Evolutionary conservation across 2,888 invertebrate genomes (phyloP).

Genomic region (Hirtodrosophila cameraria): DNA sequence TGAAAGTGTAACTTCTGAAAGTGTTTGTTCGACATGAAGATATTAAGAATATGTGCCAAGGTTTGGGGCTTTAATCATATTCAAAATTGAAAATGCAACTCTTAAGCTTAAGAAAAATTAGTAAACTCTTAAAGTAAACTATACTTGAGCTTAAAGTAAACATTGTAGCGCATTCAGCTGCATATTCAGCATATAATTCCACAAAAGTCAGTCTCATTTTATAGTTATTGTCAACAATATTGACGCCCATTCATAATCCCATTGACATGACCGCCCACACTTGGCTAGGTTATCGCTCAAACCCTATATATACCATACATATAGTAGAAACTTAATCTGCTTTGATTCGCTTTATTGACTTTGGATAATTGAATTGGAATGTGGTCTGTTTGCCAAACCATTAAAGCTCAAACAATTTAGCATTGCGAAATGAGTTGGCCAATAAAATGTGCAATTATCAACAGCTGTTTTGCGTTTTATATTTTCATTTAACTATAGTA

Average conservation of each 20-base stretch:
- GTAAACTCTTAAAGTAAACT: no score
- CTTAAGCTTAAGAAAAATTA: no score
- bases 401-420: slow-evolving; percentile 16
- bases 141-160: no score
- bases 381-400: slow-evolving; percentile 16
- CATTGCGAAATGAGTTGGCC: slow-evolving; percentile 1
- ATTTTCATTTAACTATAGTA: not conserved
- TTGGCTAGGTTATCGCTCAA: not conserved
- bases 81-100: no score
- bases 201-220: no score
- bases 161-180: no score
- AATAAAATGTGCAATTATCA: slow-evolving; percentile 37
- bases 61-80: no score
- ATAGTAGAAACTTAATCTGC: slow-evolving; percentile 45
- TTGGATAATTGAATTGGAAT: slow-evolving; percentile 67
- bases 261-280: slow-evolving; percentile 2
- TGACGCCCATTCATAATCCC: slow-evolving; percentile 1
- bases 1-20: not conserved
- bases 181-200: no score
- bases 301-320: not conserved
- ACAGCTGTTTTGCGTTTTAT: not conserved
- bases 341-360: slow-evolving; percentile 56
- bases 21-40: not conserved
- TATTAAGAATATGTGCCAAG: no score
- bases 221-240: not conserved